Evolutionary conservation across 2,797 vertebrate species (phyloP), one percentile per base, ranked within the genome.

Genomic region (Rachycentron canadum): DNA sequence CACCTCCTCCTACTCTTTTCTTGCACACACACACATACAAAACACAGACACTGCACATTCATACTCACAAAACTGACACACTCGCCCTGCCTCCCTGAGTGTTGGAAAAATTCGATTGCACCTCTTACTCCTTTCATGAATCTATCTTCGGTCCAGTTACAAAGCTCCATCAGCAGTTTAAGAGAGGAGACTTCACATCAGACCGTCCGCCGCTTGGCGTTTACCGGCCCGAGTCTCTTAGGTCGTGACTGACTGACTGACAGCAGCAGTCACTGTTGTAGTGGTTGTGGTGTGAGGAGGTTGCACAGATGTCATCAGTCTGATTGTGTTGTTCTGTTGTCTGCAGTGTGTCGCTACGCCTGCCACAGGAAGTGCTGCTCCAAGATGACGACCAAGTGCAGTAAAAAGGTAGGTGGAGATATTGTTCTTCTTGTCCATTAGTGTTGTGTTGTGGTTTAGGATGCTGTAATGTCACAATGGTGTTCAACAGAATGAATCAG

Each of bases 351-450:
- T 91, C 97, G 97, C 87, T 98, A 97, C 75, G 97, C 98, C 86
- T 99, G 98, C 90, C 98, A 99, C 91, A 97, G 96, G 93, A 99
- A 97, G 89, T 99, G 98, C 93, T 99, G 97, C 90, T 95, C 96
- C 88, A 97, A 94, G 93, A 98, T 96, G 86, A 97, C 94, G 0
- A 96, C 95, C 63, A 97, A 96, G 88, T 99, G 97, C 90, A 96
- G 96, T 78, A 99, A 98, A 90, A 99, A 99, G 97, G 97, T 99
- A 95, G 36, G 88, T 36, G 47, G 73, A 41, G 21, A 2, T 30
- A 45, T 26, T 17, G 0, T 32, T 10, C 41, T 53, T 57, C 28
- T 60, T 53, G 12, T 23, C 10, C 6, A 1, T 68, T 14, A 34
- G 38, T 8, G 17, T 1, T 4, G 23, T 28, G 64, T 50, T 0